Evolutionary conservation across 2,888 invertebrate species (phyloP), one percentile per base, ranked within the genome.

Genomic region (Himalopsyche tibetana): DNA sequence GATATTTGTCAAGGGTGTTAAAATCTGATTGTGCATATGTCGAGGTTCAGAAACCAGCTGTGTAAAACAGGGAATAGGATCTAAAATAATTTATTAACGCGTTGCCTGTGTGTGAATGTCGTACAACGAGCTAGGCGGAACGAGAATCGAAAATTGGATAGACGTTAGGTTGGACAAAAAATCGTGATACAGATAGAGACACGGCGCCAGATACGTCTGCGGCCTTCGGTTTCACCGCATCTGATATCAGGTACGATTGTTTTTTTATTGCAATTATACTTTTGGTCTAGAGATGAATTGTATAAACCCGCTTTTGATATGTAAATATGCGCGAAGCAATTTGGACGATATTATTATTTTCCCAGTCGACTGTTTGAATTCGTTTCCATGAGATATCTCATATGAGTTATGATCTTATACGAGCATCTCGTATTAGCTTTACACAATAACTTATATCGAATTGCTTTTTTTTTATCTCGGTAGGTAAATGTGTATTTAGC

Each of bases 261-360:
- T 63, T 63, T 63, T 63, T 63, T 63, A 28, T 28, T 63, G 63
- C 63, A 63, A 63, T 63, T 63, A 63, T 19, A 63, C 28, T 63
- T 28, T 63, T 63, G 63, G 63, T 63, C 63, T 63, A 63, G 63
- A 63, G 63, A 63, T 63, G 63, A 63, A 63, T 63, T 63, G 63
- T 63, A 63, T 15, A 63, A 63, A 63, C 63, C 19, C 63, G 63
- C 19, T 63, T 63, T 19, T 63, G 63, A 63, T 63, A 63, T 63
- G 63, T 63, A 63, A 63, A 63, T 63, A 63, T 63, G 63, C 63
- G 63, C 63, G 63, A 63, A 63, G 63, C 63, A 63, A 63, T 63
- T 63, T n/a, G 63, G 63, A 63, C 63, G 63, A 63, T 63, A 63
- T 63, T 63, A 63, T 63, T 63, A 63, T 63, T 63, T 63, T 63